phyloP scores from a whole-genome alignment of 1,140 invertebrate species.

The Microplitis mediator region DNA sequence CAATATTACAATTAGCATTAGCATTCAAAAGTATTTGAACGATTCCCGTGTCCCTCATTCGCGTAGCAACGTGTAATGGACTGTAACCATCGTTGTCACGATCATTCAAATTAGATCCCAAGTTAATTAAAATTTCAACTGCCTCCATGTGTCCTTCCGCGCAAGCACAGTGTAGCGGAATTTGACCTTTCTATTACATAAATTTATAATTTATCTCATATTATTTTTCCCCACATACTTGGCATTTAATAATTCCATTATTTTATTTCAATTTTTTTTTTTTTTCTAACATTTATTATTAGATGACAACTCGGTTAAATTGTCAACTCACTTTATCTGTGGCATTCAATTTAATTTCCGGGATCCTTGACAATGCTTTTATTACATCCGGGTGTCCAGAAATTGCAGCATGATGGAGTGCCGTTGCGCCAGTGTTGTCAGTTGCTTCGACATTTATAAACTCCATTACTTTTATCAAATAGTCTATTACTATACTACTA shows the following conservation, averaged over 20 bases:
- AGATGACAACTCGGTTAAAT: neutral
- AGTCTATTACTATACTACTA: slow-evolving; percentile 67
- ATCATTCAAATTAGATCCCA: slow-evolving; percentile 66
- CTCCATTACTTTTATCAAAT: slow-evolving; percentile 67
- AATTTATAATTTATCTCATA: neutral
- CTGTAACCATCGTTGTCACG: slow-evolving; percentile 79
- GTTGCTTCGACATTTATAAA: slow-evolving; percentile 69
- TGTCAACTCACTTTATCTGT: slow-evolving; percentile 61
- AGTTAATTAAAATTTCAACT: slow-evolving; percentile 68
- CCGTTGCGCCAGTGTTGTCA: slow-evolving; percentile 62
- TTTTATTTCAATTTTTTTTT: neutral
- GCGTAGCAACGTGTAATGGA: slow-evolving; percentile 80
- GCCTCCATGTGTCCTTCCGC: slow-evolving; percentile 74
- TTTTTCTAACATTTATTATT: too few relatives aligned
- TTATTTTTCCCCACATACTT: too few relatives aligned
- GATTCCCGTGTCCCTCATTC: slow-evolving; percentile 77
- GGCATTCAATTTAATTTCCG: slow-evolving; percentile 66
- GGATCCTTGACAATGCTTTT: slow-evolving; percentile 66
- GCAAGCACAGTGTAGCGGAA: slow-evolving; percentile 76
- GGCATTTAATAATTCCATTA: neutral
- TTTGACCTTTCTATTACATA: slow-evolving; percentile 65
- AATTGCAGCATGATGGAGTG: slow-evolving; percentile 60
- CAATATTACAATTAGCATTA: slow-evolving; percentile 66
- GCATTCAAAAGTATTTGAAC: slow-evolving; percentile 72
- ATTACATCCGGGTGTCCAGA: slow-evolving; percentile 64